Evolutionary conservation across 1,140 invertebrate genomes (phyloP).

Genomic region (Frieseomelitta varia): DNA sequence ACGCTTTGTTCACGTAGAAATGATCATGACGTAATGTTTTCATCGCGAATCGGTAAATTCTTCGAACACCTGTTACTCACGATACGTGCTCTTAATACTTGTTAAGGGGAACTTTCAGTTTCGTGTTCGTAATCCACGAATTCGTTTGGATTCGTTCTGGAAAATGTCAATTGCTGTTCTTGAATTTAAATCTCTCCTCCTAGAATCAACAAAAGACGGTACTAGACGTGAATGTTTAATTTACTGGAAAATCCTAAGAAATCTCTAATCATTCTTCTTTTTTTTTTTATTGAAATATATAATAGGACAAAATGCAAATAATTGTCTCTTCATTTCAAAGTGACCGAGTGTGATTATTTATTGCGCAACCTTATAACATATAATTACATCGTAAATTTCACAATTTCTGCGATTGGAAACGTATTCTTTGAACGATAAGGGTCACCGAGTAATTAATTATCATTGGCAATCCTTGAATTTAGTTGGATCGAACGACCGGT

Average conservation of each 20-base stretch:
- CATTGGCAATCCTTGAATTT: slow-evolving; percentile 19
- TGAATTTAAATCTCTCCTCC: not conserved
- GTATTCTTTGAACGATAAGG: not conserved
- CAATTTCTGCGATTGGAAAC: not conserved
- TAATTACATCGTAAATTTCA: not conserved
- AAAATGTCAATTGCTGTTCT: not conserved
- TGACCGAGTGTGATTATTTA: not conserved
- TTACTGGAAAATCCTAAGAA: too few species aligned
- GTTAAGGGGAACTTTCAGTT: not conserved
- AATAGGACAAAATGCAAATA: too few species aligned
- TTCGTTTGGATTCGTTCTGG: not conserved
- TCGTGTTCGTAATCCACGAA: slow-evolving; percentile 5
- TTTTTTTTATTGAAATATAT: not conserved
- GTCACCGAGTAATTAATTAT: not conserved
- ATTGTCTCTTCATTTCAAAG: not conserved
- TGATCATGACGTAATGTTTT: slow-evolving; percentile 10
- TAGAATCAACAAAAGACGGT: not conserved
- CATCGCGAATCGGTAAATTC: not conserved
- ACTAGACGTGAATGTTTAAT: too few species aligned
- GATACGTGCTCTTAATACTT: slow-evolving; percentile 17
- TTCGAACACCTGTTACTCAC: not conserved
- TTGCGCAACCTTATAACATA: not conserved
- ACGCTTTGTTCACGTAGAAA: not conserved
- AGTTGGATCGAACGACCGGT: not conserved
- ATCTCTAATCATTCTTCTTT: not conserved